Evolutionary conservation across 2,797 vertebrate species (phyloP).

Genomic region (Pagetopsis macropterus): DNA sequence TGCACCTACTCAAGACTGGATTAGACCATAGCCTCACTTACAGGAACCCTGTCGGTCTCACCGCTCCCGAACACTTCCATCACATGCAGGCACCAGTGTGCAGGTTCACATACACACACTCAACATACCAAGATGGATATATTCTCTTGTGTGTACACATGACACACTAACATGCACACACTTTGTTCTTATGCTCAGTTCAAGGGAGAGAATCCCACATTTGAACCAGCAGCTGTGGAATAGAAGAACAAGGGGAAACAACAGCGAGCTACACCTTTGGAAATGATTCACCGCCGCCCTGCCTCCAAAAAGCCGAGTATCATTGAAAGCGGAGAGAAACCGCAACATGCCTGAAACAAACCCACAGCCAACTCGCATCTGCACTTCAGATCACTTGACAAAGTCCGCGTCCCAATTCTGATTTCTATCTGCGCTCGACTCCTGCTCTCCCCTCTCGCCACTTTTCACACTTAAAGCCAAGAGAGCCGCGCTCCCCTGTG

Average conservation of each 20-base stretch:
- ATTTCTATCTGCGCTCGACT: conserved; percentile 15
- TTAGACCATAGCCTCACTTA: conserved; percentile 66
- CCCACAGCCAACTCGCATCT: conserved; percentile 44
- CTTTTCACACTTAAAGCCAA: conserved; percentile 53
- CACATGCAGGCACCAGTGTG: conserved; percentile 18
- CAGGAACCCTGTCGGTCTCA: conserved; percentile 47
- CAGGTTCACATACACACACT: not conserved
- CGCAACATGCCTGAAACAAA: conserved; percentile 13
- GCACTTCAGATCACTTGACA: conserved; percentile 45
- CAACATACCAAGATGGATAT: conserved; percentile 23
- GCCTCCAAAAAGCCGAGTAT: conserved; percentile 56
- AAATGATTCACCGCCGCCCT: conserved; percentile 46
- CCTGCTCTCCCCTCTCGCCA: conserved; percentile 29
- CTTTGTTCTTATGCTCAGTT: conserved; percentile 44
- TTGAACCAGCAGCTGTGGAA: conserved; percentile 49
- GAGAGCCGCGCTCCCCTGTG: conserved; percentile 56
- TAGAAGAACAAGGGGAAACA: not conserved
- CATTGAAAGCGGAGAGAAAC: conserved; percentile 45
- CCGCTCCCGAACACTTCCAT: conserved; percentile 30
- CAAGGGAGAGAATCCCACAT: conserved; percentile 37
- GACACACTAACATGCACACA: conserved; percentile 1
- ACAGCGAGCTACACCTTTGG: conserved; percentile 36
- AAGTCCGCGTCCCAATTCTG: conserved; percentile 37
- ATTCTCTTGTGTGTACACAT: conserved; percentile 17
- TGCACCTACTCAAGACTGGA: conserved; percentile 69